Percentiles rank a stretch among this genome's conserved stretches.
Conservation (phyloP, 2,797 vertebrate species). For the Pelodytes ibericus region DNA sequence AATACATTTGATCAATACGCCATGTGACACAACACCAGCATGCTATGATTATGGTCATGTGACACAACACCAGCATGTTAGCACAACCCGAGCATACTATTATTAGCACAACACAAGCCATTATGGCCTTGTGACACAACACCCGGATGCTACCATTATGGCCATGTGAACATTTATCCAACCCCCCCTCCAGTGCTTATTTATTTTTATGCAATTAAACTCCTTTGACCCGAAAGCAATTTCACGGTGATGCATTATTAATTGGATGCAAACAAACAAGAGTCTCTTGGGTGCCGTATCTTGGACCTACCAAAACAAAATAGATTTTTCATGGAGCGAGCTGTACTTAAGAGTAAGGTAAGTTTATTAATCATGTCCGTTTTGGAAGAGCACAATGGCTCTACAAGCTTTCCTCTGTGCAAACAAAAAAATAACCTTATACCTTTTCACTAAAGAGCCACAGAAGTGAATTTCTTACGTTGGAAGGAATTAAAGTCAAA, state of each 20-base stretch:
- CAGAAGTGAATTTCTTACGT: background rate
- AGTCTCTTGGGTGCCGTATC: conserved; percentile 59
- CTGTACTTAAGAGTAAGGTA: conserved; percentile 55
- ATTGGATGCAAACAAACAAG: conserved; percentile 65
- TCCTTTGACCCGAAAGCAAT: conserved; percentile 57
- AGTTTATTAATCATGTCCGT: conserved; percentile 65
- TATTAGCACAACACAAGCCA: too few species aligned
- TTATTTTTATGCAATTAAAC: background rate
- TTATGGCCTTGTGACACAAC: too few species aligned
- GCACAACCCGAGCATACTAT: too few species aligned
- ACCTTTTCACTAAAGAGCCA: conserved; percentile 31
- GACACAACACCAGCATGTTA: too few species aligned
- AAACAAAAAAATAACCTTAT: conserved; percentile 62
- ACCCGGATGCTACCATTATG: too few species aligned
- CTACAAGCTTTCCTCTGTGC: conserved; percentile 66
- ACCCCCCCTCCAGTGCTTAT: too few species aligned
- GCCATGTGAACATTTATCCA: too few species aligned
- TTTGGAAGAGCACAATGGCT: conserved; percentile 61
- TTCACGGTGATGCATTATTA: conserved; percentile 68
- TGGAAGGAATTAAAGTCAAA: conserved; percentile 47
- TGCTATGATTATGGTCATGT: too few species aligned
- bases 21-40: too few species aligned
- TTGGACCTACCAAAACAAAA: conserved; percentile 63
- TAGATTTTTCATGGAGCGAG: conserved; percentile 65
- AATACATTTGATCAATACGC: too few species aligned